These are phyloP conservation scores for Eupithecia tripunctaria DNA, from an alignment of 2,888 invertebrate species.

Conservation along the genomic window DNA sequence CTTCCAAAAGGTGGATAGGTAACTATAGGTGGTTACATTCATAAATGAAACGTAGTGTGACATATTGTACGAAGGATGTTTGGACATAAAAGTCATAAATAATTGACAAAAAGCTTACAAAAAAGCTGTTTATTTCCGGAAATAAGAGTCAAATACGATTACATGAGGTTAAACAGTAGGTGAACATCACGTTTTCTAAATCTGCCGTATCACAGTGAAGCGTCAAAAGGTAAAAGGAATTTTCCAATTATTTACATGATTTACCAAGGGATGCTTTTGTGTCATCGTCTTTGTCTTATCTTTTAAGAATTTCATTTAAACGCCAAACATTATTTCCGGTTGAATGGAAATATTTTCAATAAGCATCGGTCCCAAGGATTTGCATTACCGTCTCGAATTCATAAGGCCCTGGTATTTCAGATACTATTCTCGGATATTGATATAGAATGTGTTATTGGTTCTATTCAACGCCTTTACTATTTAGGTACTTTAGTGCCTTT, in stretches of 20 bases:
- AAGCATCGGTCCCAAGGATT: constrained; percentile 60
- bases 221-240: constrained; percentile 45
- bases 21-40: background rate
- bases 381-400: constrained; percentile 56
- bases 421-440: constrained; percentile 17
- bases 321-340: constrained; percentile 72
- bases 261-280: constrained; percentile 51
- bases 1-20: no score
- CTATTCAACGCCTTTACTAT: background rate
- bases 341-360: constrained; percentile 78
- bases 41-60: background rate
- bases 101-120: no score
- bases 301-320: constrained; percentile 70
- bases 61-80: background rate
- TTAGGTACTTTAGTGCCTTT: background rate
- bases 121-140: background rate
- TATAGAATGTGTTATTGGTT: constrained; percentile 13
- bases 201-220: constrained; percentile 41
- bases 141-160: background rate
- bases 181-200: constrained; percentile 42
- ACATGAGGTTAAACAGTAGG: constrained; percentile 35
- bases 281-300: constrained; percentile 59
- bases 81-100: background rate
- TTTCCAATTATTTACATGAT: constrained; percentile 64
- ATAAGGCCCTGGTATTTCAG: constrained; percentile 48